These are phyloP conservation scores for Chaunax sp. DNA, from an alignment of 2,797 vertebrate species.

Conservation along the genomic window DNA sequence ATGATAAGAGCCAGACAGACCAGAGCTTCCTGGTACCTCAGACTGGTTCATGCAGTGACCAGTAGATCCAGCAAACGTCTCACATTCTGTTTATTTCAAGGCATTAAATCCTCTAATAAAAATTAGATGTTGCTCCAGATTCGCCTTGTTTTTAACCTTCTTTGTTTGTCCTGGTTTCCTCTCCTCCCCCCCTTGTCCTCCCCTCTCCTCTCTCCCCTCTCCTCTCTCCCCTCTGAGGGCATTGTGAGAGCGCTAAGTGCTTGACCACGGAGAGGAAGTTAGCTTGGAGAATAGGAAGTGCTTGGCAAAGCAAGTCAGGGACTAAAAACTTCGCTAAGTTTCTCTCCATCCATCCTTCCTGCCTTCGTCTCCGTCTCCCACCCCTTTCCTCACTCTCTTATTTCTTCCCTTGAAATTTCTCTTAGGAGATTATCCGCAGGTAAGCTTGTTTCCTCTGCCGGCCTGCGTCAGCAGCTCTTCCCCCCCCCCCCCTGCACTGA, in stretches of 20 bases:
- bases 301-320: slow-evolving; percentile 82
- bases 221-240: slow-evolving; percentile 46
- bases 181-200: slow-evolving; percentile 5
- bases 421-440: slow-evolving; percentile 88
- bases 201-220: background rate
- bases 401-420: slow-evolving; percentile 86
- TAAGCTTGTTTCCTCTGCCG: slow-evolving; percentile 87
- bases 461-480: slow-evolving; percentile 86
- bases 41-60: too few species aligned
- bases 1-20: too few species aligned
- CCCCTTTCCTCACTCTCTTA: slow-evolving; percentile 51
- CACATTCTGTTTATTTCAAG: background rate
- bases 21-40: too few species aligned
- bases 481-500: slow-evolving; percentile 73
- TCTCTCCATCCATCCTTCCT: slow-evolving; percentile 64
- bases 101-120: background rate
- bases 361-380: slow-evolving; percentile 39
- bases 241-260: slow-evolving; percentile 72
- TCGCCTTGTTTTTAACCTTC: slow-evolving; percentile 9
- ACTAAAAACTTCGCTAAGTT: slow-evolving; percentile 86
- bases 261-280: slow-evolving; percentile 81
- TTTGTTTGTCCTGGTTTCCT: slow-evolving; percentile 3
- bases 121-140: background rate
- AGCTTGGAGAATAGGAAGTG: slow-evolving; percentile 80
- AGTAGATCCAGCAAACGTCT: background rate